A percentile compares a stretch with the other conserved stretches of the same genome.
Evolutionary conservation across 2,797 vertebrate genomes (phyloP).

Genomic region (Girardinus metallicus): DNA sequence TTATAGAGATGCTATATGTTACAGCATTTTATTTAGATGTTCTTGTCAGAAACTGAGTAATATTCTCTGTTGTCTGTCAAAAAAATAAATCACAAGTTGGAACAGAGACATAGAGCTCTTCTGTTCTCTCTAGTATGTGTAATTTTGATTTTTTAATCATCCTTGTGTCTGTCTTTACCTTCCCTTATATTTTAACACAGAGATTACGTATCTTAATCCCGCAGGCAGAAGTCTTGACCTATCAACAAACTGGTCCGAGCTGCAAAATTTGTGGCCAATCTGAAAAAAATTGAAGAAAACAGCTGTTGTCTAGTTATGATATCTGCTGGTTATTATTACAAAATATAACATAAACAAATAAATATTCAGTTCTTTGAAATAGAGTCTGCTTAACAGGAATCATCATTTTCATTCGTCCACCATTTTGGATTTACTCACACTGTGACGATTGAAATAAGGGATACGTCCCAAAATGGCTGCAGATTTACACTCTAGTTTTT

Average conservation of each 20-base stretch:
- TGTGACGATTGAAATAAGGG: slow-evolving; percentile 50
- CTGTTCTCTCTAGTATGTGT: neutral
- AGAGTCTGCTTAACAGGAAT: neutral
- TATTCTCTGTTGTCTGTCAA: neutral
- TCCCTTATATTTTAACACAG: neutral
- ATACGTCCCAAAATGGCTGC: slow-evolving; percentile 68
- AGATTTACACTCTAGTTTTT: slow-evolving; percentile 50
- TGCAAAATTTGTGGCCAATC: neutral
- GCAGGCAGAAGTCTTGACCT: neutral
- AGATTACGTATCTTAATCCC: neutral
- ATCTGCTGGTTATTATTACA: neutral
- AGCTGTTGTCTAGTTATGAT: neutral
- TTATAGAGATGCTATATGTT: neutral
- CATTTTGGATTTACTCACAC: slow-evolving; percentile 61
- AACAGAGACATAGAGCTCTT: neutral
- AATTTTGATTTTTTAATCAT: neutral
- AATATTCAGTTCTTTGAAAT: neutral
- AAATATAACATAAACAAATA: neutral
- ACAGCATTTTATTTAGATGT: neutral
- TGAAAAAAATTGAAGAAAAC: neutral
- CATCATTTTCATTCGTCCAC: slow-evolving; percentile 30
- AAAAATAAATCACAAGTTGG: neutral
- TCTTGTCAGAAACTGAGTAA: neutral
- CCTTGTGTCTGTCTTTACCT: neutral
- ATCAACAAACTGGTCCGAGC: neutral